A percentile compares a stretch with the other conserved stretches of the same genome.
Evolutionary conservation across 2,797 vertebrate species (phyloP).

Genomic region (Anguilla pacifica): DNA sequence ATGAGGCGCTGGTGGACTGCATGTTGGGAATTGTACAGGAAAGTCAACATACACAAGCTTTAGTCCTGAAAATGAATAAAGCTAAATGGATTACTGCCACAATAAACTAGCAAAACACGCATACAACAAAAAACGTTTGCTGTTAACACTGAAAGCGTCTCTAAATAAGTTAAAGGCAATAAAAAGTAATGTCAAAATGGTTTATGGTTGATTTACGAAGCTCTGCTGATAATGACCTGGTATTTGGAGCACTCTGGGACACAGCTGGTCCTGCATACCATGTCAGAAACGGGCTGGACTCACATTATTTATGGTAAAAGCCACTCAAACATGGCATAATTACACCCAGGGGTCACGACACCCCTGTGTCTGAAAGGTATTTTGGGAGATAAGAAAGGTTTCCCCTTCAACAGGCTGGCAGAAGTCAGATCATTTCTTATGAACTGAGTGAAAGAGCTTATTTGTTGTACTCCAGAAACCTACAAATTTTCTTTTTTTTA

Average conservation of each 20-base stretch:
- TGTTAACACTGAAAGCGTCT: background rate
- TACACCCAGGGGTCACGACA: background rate
- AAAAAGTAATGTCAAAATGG: background rate
- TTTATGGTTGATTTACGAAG: background rate
- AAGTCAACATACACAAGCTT: too few species aligned
- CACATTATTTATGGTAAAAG: background rate
- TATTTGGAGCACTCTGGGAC: background rate
- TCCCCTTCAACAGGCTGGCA: background rate
- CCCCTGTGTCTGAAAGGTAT: background rate
- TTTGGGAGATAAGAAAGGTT: background rate
- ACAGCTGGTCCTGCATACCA: background rate
- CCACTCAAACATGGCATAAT: background rate
- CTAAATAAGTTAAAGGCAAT: background rate
- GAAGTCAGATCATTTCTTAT: background rate
- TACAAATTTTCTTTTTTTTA: too few species aligned
- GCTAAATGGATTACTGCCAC: too few species aligned
- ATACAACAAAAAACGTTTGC: background rate
- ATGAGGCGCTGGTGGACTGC: too few species aligned
- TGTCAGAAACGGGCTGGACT: background rate
- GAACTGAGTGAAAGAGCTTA: too few species aligned
- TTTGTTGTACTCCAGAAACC: too few species aligned
- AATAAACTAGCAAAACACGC: background rate
- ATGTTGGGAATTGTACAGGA: too few species aligned
- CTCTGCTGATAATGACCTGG: background rate
- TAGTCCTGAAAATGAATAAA: too few species aligned